These are phyloP conservation scores for Drosophila hawaiiensis DNA, from an alignment of 2,888 invertebrate genomes.

Conservation along the genomic window DNA sequence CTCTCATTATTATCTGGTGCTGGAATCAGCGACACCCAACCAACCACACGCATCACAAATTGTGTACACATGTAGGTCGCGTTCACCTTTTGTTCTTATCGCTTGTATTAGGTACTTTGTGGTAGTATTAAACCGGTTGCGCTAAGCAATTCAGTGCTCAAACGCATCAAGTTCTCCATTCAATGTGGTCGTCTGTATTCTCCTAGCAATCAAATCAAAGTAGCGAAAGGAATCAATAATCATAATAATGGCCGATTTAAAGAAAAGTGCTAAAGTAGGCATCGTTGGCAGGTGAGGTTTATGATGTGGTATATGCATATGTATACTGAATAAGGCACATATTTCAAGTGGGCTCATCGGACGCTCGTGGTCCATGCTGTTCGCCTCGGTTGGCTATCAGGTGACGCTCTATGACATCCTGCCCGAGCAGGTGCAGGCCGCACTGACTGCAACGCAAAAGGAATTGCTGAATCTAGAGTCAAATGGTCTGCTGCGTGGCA, in stretches of 20 bases:
- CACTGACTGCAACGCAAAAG: conserved; percentile 90
- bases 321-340: neutral
- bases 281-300: conserved; percentile 90
- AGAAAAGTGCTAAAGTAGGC: conserved; percentile 89
- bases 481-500: conserved; percentile 91
- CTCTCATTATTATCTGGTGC: conserved; percentile 50
- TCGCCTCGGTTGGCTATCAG: conserved; percentile 95
- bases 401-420: conserved; percentile 95
- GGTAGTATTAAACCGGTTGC: conserved; percentile 70
- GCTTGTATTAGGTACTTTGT: conserved; percentile 23
- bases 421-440: conserved; percentile 90
- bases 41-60: conserved; percentile 35
- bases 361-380: conserved; percentile 98
- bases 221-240: conserved; percentile 9
- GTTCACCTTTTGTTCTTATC: conserved; percentile 75
- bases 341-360: conserved; percentile 95
- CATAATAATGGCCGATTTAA: conserved; percentile 63
- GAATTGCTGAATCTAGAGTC: conserved; percentile 90
- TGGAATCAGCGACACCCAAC: conserved; percentile 48
- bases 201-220: neutral
- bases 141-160: conserved; percentile 42
- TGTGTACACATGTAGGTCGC: conserved; percentile 56
- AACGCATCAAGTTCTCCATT: conserved; percentile 40
- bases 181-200: conserved; percentile 28
- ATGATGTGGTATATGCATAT: neutral